Conservation (phyloP, 2,113 vertebrate genomes). For the Sardina pilchardus region DNA sequence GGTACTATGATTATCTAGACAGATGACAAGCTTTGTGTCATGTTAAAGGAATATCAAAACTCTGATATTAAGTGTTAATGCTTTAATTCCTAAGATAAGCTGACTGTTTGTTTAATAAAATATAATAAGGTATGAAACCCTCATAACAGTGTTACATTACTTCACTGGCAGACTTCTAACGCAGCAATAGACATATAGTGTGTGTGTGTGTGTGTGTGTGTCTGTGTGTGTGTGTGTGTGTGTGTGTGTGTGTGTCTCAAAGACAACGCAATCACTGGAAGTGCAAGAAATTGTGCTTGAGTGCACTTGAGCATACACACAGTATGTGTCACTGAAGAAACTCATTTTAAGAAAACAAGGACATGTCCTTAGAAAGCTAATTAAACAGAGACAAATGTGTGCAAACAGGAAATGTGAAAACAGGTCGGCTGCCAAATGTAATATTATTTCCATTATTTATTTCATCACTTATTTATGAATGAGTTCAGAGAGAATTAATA, state of each 20-base stretch:
- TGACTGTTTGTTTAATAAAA: too few species aligned
- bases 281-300: constrained; percentile 17
- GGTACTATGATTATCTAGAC: neutral
- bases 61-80: neutral
- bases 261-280: neutral
- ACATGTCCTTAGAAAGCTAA: constrained; percentile 78
- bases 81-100: neutral
- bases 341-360: constrained; percentile 67
- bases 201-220: too few species aligned
- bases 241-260: constrained; percentile 32
- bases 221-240: too few species aligned
- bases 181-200: neutral
- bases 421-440: constrained; percentile 75
- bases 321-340: constrained; percentile 50
- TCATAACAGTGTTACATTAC: neutral
- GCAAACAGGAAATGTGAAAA: constrained; percentile 73
- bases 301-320: constrained; percentile 40
- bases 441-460: constrained; percentile 77
- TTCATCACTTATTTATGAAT: constrained; percentile 80
- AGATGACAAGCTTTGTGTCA: neutral
- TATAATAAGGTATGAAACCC: neutral
- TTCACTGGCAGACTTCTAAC: neutral
- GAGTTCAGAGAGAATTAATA: constrained; percentile 78
- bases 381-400: constrained; percentile 67
- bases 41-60: neutral